These are phyloP conservation scores for Ailuropoda melanoleuca DNA, from an alignment of 2,113 vertebrate genomes.

Conservation along the genomic window DNA sequence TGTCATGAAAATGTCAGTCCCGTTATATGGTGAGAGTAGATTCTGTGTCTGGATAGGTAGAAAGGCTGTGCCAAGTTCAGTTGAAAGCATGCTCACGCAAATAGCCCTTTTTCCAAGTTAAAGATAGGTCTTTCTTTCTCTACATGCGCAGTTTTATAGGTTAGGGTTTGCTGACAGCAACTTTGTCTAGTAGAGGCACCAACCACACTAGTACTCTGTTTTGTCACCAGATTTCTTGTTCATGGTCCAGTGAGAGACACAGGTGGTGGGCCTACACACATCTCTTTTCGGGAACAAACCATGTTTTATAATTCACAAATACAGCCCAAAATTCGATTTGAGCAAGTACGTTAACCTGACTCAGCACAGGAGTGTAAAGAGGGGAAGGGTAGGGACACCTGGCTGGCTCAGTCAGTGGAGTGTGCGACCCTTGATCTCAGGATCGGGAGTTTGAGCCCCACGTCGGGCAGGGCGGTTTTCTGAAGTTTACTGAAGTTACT, in stretches of 20 bases:
- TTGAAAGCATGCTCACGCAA: slow-evolving; percentile 37
- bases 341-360: neutral
- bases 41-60: neutral
- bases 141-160: slow-evolving; percentile 66
- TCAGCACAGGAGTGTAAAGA: neutral
- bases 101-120: slow-evolving; percentile 60
- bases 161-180: slow-evolving; percentile 72
- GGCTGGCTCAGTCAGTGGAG: neutral
- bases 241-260: slow-evolving; percentile 74
- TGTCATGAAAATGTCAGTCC: slow-evolving; percentile 13
- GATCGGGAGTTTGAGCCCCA: neutral
- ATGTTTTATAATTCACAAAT: slow-evolving; percentile 72
- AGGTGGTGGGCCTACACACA: slow-evolving; percentile 66
- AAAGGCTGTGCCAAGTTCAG: neutral
- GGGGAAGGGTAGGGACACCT: neutral
- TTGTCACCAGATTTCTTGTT: slow-evolving; percentile 75
- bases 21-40: neutral
- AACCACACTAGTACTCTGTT: slow-evolving; percentile 67
- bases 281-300: slow-evolving; percentile 55
- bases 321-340: slow-evolving; percentile 69
- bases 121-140: slow-evolving; percentile 57
- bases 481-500: neutral
- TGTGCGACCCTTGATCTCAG: neutral
- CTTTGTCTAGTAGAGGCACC: slow-evolving; percentile 70
- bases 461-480: neutral